Evolutionary conservation across 2,797 vertebrate genomes (phyloP), one percentile per base, ranked within the genome.

Genomic region (Hapalemur alaotrensis): DNA sequence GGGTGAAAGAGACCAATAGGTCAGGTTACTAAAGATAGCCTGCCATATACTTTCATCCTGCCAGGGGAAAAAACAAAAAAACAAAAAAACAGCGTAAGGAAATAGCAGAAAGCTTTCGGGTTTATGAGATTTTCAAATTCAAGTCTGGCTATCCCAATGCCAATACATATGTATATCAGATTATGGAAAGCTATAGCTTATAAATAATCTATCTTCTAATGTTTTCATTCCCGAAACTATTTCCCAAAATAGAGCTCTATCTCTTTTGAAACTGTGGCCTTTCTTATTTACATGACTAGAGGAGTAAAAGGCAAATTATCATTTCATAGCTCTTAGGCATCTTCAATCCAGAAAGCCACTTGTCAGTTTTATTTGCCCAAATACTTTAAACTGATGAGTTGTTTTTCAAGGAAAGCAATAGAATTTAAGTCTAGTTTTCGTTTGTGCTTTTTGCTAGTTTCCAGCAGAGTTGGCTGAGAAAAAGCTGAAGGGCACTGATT

Each of bases 11-110:
- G 89, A 78, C 30, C 91, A 87, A 90, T 95, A 93, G 70, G 93
- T 98, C 94, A 96, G 83, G 79, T 91, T 98, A 75, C 96, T 97
- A 96, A 98, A 94, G 59, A 78, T 65, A 97, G 35, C 43, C 96
- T 82, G 65, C 2, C 88, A 85, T 91, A 38, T 93, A 95, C 70
- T 78, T 61, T 90, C 93, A 69, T 93, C 93, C 89, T 93, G 72
- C 97, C 76, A n/a, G 72, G 82, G 80, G 20, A 83, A 85, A 61
- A 84, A 90, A 95, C 59, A 92, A 94, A 22, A 95, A 75, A 95
- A 65, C 43, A 43, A 70, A 98, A 93, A 97, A 95, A 35, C 54
- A 95, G 69, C 13, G 87, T 67, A 63, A 90, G 46, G 61, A 94
- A 94, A 78, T 41, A 83, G 86, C 63, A n/a, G 86, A 97, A 75